These are phyloP conservation scores for Gastracanthus pulcherrimus DNA, from an alignment of 2,888 invertebrate genomes.

Conservation along the genomic window DNA sequence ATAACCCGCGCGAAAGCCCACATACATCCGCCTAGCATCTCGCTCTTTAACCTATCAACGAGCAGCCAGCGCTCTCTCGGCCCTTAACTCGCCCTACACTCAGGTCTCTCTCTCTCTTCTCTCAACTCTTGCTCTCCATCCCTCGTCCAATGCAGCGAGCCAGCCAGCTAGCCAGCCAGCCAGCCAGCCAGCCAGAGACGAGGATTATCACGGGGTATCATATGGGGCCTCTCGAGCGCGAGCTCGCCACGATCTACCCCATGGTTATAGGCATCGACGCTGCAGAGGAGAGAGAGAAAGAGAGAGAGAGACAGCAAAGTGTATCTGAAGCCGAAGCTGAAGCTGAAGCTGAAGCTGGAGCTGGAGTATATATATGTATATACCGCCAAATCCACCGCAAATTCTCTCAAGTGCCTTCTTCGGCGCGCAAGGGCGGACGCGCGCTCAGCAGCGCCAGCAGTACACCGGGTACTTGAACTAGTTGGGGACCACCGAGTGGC, in stretches of 20 bases:
- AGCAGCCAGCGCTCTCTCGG: not conserved
- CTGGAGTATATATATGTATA: not conserved
- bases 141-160: not conserved
- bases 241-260: constrained; percentile 66
- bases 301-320: constrained; percentile 34
- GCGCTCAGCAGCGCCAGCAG: no score
- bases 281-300: constrained; percentile 32
- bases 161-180: not conserved
- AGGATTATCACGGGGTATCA: constrained; percentile 73
- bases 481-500: constrained; percentile 76
- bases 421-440: constrained; percentile 74
- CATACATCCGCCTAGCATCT: no score
- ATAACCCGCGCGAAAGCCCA: not conserved
- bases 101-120: no score
- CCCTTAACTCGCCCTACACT: not conserved
- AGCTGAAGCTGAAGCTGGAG: no score
- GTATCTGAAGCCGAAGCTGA: no score
- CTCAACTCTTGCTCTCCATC: constrained; percentile 5
- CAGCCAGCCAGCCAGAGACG: not conserved
- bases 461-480: constrained; percentile 76
- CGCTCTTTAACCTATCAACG: not conserved
- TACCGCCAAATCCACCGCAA: constrained; percentile 77
- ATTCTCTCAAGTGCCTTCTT: constrained; percentile 73
- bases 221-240: constrained; percentile 73
- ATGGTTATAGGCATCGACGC: constrained; percentile 48